A percentile compares a stretch with the other conserved stretches of the same genome.
Conservation (phyloP, 2,113 vertebrate species). For the Phaetusa simplex region DNA sequence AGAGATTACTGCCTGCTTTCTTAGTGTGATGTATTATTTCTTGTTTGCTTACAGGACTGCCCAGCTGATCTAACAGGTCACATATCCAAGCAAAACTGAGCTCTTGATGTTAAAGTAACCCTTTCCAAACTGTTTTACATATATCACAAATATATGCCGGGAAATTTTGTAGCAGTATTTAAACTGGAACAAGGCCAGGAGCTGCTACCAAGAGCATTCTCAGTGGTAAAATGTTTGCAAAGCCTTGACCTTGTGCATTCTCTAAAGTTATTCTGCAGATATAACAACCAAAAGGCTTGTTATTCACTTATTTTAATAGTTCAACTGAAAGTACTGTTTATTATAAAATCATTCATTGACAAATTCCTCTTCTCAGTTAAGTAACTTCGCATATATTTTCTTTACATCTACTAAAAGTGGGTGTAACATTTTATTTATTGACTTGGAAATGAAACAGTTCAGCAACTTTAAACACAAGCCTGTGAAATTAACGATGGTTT, state of each 20-base stretch:
- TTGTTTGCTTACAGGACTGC: neutral
- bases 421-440: neutral
- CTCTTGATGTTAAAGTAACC: neutral
- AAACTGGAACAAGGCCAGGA: neutral
- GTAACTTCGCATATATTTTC: neutral
- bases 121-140: rapidly evolving
- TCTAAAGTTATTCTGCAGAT: neutral
- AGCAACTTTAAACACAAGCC: neutral
- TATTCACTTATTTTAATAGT: neutral
- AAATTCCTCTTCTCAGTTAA: neutral
- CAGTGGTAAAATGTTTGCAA: neutral
- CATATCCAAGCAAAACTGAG: neutral
- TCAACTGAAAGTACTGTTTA: neutral
- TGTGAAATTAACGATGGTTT: neutral
- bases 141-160: neutral
- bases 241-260: neutral
- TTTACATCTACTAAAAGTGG: neutral
- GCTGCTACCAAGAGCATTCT: neutral
- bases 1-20: neutral
- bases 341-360: neutral
- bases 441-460: neutral
- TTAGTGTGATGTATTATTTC: neutral
- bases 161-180: neutral
- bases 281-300: neutral
- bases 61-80: neutral